These are phyloP conservation scores for Pantherophis alleghaniensis DNA, from an alignment of 2,797 vertebrate genomes.

Conservation along the genomic window DNA sequence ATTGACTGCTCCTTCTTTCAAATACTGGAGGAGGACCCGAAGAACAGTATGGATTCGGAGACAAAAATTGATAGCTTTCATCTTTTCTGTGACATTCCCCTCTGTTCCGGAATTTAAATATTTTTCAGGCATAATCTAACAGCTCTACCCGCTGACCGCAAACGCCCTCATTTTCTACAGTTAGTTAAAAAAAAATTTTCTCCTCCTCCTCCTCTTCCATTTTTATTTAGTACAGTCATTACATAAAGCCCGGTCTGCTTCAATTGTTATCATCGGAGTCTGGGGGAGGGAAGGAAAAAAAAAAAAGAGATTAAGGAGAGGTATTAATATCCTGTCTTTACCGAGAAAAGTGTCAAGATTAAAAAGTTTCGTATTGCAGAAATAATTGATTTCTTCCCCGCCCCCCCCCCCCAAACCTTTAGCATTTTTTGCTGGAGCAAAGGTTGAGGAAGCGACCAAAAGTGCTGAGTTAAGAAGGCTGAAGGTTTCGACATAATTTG, in stretches of 20 bases:
- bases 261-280: not conserved
- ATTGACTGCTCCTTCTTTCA: not conserved
- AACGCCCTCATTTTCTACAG: not conserved
- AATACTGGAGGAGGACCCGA: not conserved
- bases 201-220: not conserved
- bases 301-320: not conserved
- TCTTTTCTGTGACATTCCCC: not conserved
- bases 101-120: not conserved
- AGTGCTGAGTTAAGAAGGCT: not conserved
- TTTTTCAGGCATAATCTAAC: not conserved
- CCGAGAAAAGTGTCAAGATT: conserved; percentile 13
- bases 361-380: conserved; percentile 23
- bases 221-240: not conserved
- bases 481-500: not conserved
- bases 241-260: not conserved
- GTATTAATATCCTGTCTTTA: not conserved
- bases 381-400: no score
- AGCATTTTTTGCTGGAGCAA: not conserved
- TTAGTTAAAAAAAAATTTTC: not conserved
- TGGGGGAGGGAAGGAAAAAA: no score
- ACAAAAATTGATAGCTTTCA: no score
- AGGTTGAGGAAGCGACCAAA: not conserved
- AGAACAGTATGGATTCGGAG: not conserved
- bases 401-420: no score
- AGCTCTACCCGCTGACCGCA: not conserved